A percentile compares a stretch with the other conserved stretches of the same genome.
Conservation (phyloP, 2,113 vertebrate species). For the Ancistrus triradiatus region DNA sequence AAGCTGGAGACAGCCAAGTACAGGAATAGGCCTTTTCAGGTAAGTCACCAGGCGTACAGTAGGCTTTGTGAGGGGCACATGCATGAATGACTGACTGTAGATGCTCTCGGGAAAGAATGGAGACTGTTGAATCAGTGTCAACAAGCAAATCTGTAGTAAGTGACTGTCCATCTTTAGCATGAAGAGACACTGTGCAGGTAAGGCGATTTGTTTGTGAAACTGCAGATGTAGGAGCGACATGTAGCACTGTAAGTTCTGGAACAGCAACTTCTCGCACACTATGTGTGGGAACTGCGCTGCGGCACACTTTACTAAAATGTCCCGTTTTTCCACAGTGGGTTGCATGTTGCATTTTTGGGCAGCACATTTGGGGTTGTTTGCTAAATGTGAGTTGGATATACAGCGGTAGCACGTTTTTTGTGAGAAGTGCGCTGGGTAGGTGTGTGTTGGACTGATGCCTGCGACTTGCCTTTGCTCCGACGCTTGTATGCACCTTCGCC, state of each 20-base stretch:
- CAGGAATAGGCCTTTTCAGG: too few species aligned
- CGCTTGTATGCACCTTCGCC: not conserved
- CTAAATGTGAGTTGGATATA: not conserved
- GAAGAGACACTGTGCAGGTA: too few species aligned
- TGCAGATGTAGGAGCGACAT: not conserved
- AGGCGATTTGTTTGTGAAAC: too few species aligned
- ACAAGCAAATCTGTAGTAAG: too few species aligned
- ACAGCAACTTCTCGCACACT: not conserved
- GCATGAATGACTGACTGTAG: not conserved
- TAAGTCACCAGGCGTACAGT: too few species aligned
- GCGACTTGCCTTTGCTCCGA: too few species aligned
- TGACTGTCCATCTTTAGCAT: too few species aligned
- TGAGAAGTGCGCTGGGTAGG: too few species aligned
- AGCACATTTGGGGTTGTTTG: not conserved
- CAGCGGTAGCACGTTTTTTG: not conserved
- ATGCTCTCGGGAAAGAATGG: too few species aligned
- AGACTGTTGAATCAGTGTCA: not conserved
- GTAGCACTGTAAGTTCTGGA: constrained; percentile 5
- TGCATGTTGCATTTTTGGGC: not conserved
- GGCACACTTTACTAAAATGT: too few species aligned
- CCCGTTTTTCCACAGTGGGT: not conserved
- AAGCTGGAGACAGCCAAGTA: too few species aligned
- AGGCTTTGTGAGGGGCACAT: not conserved
- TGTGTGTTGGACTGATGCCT: too few species aligned
- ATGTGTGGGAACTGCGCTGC: not conserved